phyloP scores from a whole-genome alignment of 1,140 invertebrate genomes.

The Scaptodrosophila lebanonensis region DNA sequence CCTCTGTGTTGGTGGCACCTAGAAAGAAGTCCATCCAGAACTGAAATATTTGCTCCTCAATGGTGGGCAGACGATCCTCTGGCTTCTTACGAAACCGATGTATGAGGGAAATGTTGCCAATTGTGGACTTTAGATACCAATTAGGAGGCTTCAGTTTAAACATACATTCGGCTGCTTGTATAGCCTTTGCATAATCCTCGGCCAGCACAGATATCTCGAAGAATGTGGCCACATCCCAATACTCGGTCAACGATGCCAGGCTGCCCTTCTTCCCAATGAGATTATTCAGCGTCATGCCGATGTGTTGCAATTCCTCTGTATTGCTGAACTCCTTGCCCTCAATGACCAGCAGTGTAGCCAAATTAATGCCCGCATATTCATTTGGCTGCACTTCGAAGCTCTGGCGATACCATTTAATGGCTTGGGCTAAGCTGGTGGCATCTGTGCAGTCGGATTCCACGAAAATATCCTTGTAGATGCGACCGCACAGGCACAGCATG shows the following conservation, averaged over 20 bases:
- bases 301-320: constrained; percentile 89
- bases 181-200: constrained; percentile 97
- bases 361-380: constrained; percentile 99
- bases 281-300: constrained; percentile 96
- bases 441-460: constrained; percentile 96
- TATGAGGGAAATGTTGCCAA: constrained; percentile 98
- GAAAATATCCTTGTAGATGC: constrained; percentile 99
- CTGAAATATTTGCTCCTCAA: constrained; percentile 92
- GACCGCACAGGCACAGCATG: constrained; percentile 98
- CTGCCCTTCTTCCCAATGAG: constrained; percentile 98
- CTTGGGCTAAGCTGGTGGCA: constrained; percentile 90
- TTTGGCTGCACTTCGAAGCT: constrained; percentile 99
- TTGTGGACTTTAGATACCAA: constrained; percentile 99
- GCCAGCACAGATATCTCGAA: constrained; percentile 99
- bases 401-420: constrained; percentile 98
- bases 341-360: constrained; percentile 98
- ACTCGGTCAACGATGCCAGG: constrained; percentile 93
- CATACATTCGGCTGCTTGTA: constrained; percentile 99
- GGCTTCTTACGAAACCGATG: constrained; percentile 92
- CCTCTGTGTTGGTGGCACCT: constrained; percentile 88
- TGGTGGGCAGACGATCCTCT: constrained; percentile 82
- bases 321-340: constrained; percentile 96
- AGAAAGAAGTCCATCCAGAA: constrained; percentile 99
- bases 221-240: constrained; percentile 99
- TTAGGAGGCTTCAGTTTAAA: constrained; percentile 98